phyloP scores from a whole-genome alignment of 2,797 vertebrate genomes.

The Characodon lateralis region DNA sequence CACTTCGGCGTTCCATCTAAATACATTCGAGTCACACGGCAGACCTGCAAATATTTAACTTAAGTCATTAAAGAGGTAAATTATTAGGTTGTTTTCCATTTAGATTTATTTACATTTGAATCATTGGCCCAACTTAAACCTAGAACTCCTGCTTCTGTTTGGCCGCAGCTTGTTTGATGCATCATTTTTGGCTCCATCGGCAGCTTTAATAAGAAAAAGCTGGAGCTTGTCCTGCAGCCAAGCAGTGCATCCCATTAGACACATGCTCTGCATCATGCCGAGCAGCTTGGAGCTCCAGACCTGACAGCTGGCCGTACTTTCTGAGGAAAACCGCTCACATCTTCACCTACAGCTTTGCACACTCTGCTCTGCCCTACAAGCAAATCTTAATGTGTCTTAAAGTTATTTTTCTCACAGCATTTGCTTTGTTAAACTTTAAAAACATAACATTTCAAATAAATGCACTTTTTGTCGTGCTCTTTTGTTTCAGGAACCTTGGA shows the following conservation, averaged over 20 bases:
- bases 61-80: not conserved
- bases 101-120: not conserved
- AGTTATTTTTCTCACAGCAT: conserved; percentile 1
- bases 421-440: not conserved
- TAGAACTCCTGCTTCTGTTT: conserved; percentile 2
- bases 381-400: not conserved
- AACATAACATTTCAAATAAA: not conserved
- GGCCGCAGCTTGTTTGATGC: conserved; percentile 19
- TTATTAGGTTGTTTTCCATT: not conserved
- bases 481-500: not conserved
- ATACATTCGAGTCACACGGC: not conserved
- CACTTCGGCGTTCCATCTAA: too few relatives aligned
- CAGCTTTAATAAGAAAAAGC: conserved; percentile 6
- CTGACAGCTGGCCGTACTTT: conserved; percentile 5
- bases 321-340: conserved; percentile 16
- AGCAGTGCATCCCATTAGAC: conserved; percentile 13
- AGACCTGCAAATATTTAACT: not conserved
- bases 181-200: not conserved
- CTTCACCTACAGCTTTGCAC: conserved; percentile 1
- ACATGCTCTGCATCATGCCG: not conserved
- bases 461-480: not conserved
- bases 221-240: conserved; percentile 31
- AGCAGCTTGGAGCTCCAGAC: not conserved
- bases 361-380: not conserved
- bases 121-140: not conserved